Evolutionary conservation across 2,113 vertebrate genomes (phyloP), one percentile per base, ranked within the genome.

Genomic region (Catagonus wagneri): DNA sequence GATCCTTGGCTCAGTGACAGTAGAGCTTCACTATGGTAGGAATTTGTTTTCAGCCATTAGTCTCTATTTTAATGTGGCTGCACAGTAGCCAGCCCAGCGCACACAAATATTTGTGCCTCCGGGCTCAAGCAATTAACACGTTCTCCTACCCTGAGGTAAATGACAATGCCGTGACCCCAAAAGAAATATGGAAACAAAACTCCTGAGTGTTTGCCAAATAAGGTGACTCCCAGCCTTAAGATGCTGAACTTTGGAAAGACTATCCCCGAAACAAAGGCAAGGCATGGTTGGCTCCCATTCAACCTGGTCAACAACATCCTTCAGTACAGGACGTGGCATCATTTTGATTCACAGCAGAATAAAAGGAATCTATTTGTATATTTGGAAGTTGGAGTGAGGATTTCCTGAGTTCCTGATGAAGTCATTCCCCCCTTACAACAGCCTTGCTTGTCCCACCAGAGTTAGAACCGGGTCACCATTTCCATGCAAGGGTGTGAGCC

Each of bases 381-480:
- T 98, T 98, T 98, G 97, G 97, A 98, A 98, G 96, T 98, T 97
- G 97, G 96, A 98, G 98, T 98, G 97, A 99, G 98, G 98, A 99
- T 99, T 99, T 99, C 98, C 98, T 98, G 98, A 98, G 98, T 98
- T 98, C 98, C 98, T 98, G 98, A 98, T 99, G 98, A 99, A 98
- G 98, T 98, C 98, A 99, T 98, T 98, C 93, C 94, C 98, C 97
- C 98, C 96, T 98, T 96, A 97, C 87, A 98, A 97, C 97, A 98
- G 96, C 93, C 97, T 97, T 97, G 96, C 98, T 98, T 94, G 7
- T 98, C 96, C 52, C 78, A 68, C 54, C 97, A 76, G 56, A 97
- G 92, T 97, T 98, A 97, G 97, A 98, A 98, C 97, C 92, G 96
- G 98, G 97, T 98, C 97, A 98, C 88, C 94, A 91, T 98, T 98